A percentile compares a stretch with the other conserved stretches of the same genome.
Evolutionary conservation across 2,888 invertebrate species (phyloP).

Genomic region (Mellilla xanthometata): DNA sequence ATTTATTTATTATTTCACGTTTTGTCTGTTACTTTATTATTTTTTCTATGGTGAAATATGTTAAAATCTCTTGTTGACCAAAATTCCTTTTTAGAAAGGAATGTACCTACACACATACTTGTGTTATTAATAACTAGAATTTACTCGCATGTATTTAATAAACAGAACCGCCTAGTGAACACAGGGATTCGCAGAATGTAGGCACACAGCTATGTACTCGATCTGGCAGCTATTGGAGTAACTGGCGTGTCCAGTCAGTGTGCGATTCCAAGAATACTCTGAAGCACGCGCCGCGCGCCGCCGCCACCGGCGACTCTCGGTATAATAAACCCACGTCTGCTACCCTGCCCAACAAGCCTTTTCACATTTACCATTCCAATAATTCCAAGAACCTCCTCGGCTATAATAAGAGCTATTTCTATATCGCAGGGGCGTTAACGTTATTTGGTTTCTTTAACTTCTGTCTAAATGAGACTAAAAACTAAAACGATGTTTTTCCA

Average conservation of each 20-base stretch:
- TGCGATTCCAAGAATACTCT: constrained; percentile 67
- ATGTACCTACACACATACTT: no score
- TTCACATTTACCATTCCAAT: constrained; percentile 67
- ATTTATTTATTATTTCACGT: no score
- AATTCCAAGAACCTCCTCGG: constrained; percentile 64
- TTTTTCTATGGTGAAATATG: no score
- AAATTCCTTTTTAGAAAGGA: no score
- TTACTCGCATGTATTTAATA: no score
- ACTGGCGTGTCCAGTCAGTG: constrained; percentile 51
- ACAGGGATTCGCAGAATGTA: no score
- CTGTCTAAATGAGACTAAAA: constrained; percentile 40
- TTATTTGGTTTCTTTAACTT: constrained; percentile 36
- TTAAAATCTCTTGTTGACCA: no score
- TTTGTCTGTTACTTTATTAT: no score
- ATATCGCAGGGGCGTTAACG: constrained; percentile 39
- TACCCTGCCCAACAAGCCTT: constrained; percentile 44
- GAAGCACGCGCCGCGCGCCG: constrained; percentile 65
- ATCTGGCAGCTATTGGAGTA: constrained; percentile 31
- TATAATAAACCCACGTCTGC: constrained; percentile 31
- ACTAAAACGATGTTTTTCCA: constrained; percentile 34
- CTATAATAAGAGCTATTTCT: constrained; percentile 44
- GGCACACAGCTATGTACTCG: not conserved
- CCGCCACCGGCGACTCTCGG: constrained; percentile 34
- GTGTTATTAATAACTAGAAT: no score
- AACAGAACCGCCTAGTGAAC: no score